Base-by-base conservation (phyloP, 2,797 vertebrate genomes). In the Coranthus polyacanthus region DNA sequence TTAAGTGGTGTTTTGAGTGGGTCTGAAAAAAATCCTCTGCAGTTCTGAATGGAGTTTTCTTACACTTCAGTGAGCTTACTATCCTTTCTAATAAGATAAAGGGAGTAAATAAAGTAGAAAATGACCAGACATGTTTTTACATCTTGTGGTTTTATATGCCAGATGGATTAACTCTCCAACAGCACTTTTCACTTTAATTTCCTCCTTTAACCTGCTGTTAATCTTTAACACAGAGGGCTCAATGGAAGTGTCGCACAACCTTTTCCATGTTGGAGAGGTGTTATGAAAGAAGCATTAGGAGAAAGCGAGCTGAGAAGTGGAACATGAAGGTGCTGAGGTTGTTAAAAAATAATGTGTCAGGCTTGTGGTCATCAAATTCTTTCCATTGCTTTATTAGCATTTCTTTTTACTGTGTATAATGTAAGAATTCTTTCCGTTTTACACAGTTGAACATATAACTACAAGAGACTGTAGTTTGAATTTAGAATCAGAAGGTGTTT, bases 321-420 rank as follows among this genome's bases (percentile, higher is more conserved):
- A 83, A 81, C 75, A 78, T 61, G 26, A 72, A 86, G 73, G 74
- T 77, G 66, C 51, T 63, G 79, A 81, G 75, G 55, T 21, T 69
- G 68, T 86, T n/a, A 77, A 81, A 78, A 84, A 81, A 60, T 83
- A 67, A 85, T 69, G 78, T 37, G 60, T 51, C 44, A 54, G 62
- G 21, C 50, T 79, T 72, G 71, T 17, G 76, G 79, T 84, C 61
- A 70, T 37, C 13, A 44, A 75, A 82, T 82, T 86, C 67, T 80
- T 89, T 85, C 89, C 83, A 68, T 83, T 72, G 79, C 66, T 83
- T 84, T 86, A 81, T 84, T 56, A 66, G 54, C 56, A 9, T 69
- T 78, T 76, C 16, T 41, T 65, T 79, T 80, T 75, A 70, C 69
- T 67, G 69, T 70, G 71, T 32, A 57, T 70, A 68, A 36, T 26